Percentiles rank a stretch among this genome's conserved stretches.
Evolutionary conservation across 1,140 invertebrate species (phyloP).

Genomic region (Macrosteles quadrilineatus): DNA sequence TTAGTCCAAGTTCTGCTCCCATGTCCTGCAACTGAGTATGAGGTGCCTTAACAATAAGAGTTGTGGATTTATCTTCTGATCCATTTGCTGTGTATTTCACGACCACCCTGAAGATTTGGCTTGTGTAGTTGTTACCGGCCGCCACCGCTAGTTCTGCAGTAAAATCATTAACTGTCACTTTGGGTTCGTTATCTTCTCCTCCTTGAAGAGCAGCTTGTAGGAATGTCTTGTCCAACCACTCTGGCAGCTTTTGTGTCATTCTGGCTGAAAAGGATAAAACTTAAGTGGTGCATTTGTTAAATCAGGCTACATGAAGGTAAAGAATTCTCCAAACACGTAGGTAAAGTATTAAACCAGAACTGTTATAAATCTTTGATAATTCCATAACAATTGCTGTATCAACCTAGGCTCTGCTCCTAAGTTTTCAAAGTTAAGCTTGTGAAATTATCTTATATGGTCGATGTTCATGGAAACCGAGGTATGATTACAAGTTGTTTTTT

Average conservation of each 20-base stretch:
- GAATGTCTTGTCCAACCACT: not conserved
- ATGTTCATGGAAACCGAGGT: too few relatives aligned
- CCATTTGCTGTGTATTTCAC: not conserved
- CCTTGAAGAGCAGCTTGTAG: not conserved
- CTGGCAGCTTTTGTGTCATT: not conserved
- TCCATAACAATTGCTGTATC: too few relatives aligned
- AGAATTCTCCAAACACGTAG: too few relatives aligned
- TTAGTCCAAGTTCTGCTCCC: not conserved
- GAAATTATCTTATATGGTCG: too few relatives aligned
- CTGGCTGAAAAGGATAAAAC: not conserved
- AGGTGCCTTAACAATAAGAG: constrained; percentile 4
- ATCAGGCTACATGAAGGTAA: too few relatives aligned
- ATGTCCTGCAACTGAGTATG: not conserved
- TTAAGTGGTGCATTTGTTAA: too few relatives aligned
- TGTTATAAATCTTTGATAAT: too few relatives aligned
- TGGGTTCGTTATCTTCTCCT: constrained; percentile 7
- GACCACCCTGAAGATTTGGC: not conserved
- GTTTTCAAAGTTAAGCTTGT: too few relatives aligned
- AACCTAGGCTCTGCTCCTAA: too few relatives aligned
- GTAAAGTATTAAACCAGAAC: too few relatives aligned
- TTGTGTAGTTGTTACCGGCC: constrained; percentile 4
- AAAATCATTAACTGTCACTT: not conserved
- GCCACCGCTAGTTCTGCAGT: not conserved
- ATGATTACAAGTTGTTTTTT: too few relatives aligned
- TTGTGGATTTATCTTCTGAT: not conserved